A percentile compares a stretch with the other conserved stretches of the same genome.
Evolutionary conservation across 2,113 vertebrate species (phyloP).

Genomic region (Heterotilapia buettikoferi): DNA sequence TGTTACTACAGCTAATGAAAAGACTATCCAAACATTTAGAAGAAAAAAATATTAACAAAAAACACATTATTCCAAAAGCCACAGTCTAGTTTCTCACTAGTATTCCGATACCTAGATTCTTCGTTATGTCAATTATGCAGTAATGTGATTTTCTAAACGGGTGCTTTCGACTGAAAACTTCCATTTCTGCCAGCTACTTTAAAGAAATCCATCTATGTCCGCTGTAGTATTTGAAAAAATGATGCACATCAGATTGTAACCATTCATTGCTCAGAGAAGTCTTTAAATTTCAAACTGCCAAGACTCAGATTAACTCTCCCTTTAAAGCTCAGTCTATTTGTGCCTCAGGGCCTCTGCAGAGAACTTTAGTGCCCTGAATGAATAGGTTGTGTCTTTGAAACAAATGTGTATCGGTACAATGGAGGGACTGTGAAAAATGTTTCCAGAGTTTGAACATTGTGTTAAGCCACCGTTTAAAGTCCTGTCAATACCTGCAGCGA

Average conservation of each 20-base stretch:
- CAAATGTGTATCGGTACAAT: constrained; percentile 44
- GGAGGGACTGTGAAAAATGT: constrained; percentile 37
- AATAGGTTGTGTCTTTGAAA: constrained; percentile 38
- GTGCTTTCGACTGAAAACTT: background rate
- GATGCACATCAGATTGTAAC: background rate
- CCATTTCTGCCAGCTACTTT: background rate
- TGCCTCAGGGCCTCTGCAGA: background rate
- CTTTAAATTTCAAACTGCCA: background rate
- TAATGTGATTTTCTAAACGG: background rate
- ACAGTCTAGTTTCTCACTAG: background rate
- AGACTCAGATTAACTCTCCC: constrained; percentile 4
- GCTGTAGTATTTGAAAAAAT: background rate
- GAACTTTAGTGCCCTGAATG: background rate
- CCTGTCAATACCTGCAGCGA: constrained; percentile 52
- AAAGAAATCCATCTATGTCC: background rate
- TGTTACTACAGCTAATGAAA: background rate
- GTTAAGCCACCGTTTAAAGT: constrained; percentile 64
- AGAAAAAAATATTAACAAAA: background rate
- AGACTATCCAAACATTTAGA: background rate
- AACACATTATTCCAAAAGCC: background rate
- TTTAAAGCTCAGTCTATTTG: constrained; percentile 12
- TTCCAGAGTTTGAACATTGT: constrained; percentile 52
- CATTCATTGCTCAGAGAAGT: background rate
- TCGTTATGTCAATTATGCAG: background rate
- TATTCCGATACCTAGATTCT: background rate